A percentile compares a stretch with the other conserved stretches of the same genome.
phyloP scores from a whole-genome alignment of 2,888 invertebrate genomes.

The Vannuccia rotundouncinata region DNA sequence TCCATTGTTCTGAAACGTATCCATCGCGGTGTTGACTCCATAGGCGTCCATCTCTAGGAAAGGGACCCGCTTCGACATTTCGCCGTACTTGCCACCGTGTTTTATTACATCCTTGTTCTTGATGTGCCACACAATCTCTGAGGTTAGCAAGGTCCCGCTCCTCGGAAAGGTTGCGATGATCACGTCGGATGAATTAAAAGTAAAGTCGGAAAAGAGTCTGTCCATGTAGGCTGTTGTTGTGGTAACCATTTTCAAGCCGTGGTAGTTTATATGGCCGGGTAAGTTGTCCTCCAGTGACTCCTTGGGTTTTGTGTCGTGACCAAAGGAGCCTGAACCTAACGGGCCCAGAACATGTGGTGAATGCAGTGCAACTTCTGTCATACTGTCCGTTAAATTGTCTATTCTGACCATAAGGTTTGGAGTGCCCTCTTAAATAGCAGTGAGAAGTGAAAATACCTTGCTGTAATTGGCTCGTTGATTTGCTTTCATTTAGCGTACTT shows the following conservation, averaged over 20 bases:
- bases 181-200: not conserved
- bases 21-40: not conserved
- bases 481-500: not conserved
- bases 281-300: too few species aligned
- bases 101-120: not conserved
- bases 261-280: not conserved
- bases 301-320: too few species aligned
- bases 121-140: not conserved
- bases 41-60: slow-evolving; percentile 11
- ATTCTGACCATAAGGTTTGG: not conserved
- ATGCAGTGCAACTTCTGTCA: not conserved
- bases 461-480: not conserved
- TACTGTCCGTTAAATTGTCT: not conserved
- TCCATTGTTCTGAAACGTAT: not conserved
- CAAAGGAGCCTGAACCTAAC: too few species aligned
- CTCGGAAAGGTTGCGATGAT: not conserved
- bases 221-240: not conserved
- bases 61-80: not conserved
- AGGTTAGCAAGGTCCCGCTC: not conserved
- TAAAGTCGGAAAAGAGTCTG: not conserved
- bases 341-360: not conserved
- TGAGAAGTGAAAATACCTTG: not conserved
- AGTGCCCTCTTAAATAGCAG: not conserved
- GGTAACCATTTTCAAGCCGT: not conserved
- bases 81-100: not conserved